A percentile compares a stretch with the other conserved stretches of the same genome.
phyloP scores from a whole-genome alignment of 92 coral and sea anemone genomes.

The Porites evermanni region DNA sequence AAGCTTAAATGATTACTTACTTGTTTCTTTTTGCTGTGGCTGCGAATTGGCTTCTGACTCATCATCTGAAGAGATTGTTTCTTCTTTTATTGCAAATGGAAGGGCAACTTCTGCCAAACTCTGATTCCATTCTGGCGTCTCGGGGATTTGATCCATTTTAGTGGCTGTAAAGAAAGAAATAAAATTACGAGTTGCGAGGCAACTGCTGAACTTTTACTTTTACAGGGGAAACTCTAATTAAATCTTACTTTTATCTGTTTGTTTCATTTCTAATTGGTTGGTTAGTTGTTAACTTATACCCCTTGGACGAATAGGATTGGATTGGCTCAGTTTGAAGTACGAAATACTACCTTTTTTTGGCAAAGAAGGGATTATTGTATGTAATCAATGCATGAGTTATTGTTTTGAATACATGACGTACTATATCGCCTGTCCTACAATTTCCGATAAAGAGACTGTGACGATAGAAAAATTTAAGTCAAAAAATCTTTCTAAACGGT shows the following conservation, averaged over 20 bases:
- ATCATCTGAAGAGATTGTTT: neutral
- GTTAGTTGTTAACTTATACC: neutral
- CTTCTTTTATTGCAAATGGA: neutral
- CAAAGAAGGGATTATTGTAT: neutral
- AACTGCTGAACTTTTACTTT: neutral
- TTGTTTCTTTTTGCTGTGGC: neutral
- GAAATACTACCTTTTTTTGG: slow-evolving; percentile 15
- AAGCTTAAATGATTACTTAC: neutral
- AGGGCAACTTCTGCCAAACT: neutral
- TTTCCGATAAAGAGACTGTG: no score
- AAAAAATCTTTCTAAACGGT: no score
- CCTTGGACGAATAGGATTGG: neutral
- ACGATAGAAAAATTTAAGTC: no score
- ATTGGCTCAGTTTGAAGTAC: neutral
- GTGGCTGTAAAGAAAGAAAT: neutral
- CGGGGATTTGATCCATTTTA: neutral
- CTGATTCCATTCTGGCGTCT: neutral
- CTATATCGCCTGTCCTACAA: no score
- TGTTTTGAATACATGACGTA: no score
- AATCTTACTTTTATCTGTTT: neutral
- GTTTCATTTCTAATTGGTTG: neutral
- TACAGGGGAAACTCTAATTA: neutral
- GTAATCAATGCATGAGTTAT: no score
- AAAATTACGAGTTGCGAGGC: neutral
- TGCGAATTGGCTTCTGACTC: neutral